phyloP scores from a whole-genome alignment of 1,140 invertebrate species.

The Drosophila sp. region DNA sequence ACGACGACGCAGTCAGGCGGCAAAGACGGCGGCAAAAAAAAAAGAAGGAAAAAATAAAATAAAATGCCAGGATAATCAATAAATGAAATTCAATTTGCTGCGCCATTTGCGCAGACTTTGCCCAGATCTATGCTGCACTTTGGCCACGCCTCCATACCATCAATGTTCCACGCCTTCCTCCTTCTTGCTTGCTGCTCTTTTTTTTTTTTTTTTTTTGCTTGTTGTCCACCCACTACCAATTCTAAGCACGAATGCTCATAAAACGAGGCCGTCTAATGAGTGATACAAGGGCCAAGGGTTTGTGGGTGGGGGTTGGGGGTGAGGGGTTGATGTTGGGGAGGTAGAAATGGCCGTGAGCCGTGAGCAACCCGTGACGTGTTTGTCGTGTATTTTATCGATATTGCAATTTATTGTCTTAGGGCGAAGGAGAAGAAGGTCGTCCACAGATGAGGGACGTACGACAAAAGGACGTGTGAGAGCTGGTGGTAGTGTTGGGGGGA shows the following conservation, averaged over 20 bases:
- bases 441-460: too few species aligned
- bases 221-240: background rate
- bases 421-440: slow-evolving; percentile 24
- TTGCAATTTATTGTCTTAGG: slow-evolving; percentile 80
- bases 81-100: slow-evolving; percentile 82
- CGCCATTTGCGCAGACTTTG: slow-evolving; percentile 78
- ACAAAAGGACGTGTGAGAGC: background rate
- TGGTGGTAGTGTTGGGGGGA: background rate
- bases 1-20: slow-evolving; percentile 31
- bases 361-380: slow-evolving; percentile 53
- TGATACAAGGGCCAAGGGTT: slow-evolving; percentile 26
- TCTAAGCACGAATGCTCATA: slow-evolving; percentile 37
- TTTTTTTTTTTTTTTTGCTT: too few species aligned
- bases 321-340: background rate
- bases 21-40: slow-evolving; percentile 17
- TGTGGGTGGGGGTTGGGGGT: background rate
- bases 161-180: background rate
- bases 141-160: slow-evolving; percentile 4
- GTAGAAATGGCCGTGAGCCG: slow-evolving; percentile 19
- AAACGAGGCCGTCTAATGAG: slow-evolving; percentile 61
- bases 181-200: too few species aligned
- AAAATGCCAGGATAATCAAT: slow-evolving; percentile 81
- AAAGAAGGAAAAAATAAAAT: slow-evolving; percentile 52
- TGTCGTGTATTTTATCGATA: slow-evolving; percentile 80
- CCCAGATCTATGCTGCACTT: slow-evolving; percentile 34